Percentiles rank a stretch among this genome's conserved stretches.
phyloP scores from a whole-genome alignment of 1,140 invertebrate genomes.

The Philotrypesis tridentata region DNA sequence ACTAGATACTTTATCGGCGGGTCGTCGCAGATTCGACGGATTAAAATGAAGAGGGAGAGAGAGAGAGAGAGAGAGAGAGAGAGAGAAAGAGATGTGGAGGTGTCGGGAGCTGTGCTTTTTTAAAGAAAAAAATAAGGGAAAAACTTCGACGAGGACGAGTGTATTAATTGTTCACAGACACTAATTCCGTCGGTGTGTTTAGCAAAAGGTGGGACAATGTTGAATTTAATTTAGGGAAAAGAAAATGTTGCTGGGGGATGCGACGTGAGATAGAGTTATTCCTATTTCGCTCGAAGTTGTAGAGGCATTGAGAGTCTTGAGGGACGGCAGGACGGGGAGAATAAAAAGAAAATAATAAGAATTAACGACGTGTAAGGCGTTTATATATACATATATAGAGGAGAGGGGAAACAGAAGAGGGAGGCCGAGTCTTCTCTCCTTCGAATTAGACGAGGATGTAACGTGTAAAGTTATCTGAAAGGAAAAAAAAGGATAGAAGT shows the following conservation, averaged over 20 bases:
- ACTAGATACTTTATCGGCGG: slow-evolving; percentile 25
- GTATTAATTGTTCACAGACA: slow-evolving; percentile 23
- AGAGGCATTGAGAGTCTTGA: neutral
- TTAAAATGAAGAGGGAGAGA: neutral
- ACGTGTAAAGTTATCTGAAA: slow-evolving; percentile 12
- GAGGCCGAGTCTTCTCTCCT: neutral
- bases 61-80: too few species aligned
- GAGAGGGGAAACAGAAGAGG: neutral
- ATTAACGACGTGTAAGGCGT: neutral
- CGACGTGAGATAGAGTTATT: neutral
- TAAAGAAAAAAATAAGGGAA: neutral
- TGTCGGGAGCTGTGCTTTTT: neutral
- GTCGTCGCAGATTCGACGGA: slow-evolving; percentile 1
- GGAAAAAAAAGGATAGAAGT: neutral
- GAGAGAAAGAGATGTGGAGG: too few species aligned
- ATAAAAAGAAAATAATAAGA: neutral
- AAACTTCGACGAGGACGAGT: neutral
- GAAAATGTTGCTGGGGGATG: neutral
- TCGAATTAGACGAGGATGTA: slow-evolving; percentile 15
- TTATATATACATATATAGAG: slow-evolving; percentile 13
- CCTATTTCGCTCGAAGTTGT: neutral
- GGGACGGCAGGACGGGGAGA: neutral
- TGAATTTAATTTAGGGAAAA: slow-evolving; percentile 21
- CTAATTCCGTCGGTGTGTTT: neutral
- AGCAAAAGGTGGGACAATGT: neutral